Evolutionary conservation across 2,113 vertebrate species (phyloP).

Genomic region (Falcunculus frontatus): DNA sequence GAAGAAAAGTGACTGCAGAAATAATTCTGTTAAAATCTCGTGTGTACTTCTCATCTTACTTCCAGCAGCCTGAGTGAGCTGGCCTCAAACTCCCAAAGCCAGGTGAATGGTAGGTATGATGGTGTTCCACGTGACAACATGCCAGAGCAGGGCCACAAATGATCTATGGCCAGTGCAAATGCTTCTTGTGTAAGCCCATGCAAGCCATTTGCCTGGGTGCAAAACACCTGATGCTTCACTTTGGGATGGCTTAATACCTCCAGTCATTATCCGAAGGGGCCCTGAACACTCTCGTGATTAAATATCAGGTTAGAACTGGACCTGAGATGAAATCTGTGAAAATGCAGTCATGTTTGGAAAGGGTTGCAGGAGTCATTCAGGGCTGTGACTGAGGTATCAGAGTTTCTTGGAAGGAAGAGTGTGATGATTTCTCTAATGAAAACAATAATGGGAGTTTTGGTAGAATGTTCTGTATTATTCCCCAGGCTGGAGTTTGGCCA

Average conservation of each 20-base stretch:
- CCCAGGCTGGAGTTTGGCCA: neutral
- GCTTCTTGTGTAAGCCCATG: neutral
- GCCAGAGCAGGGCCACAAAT: neutral
- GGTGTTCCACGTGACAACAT: neutral
- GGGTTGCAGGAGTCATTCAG: neutral
- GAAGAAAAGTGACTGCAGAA: neutral
- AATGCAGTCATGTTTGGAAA: neutral
- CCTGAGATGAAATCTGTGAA: constrained; percentile 2
- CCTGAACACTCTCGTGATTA: neutral
- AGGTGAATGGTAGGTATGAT: accelerated
- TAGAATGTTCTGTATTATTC: neutral
- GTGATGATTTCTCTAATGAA: neutral
- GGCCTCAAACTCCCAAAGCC: neutral
- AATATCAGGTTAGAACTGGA: constrained; percentile 7
- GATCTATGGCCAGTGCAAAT: neutral
- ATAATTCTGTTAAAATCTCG: neutral
- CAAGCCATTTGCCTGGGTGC: neutral
- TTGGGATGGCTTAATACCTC: neutral
- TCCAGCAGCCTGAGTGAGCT: neutral
- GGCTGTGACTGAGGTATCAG: neutral
- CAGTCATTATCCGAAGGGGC: neutral
- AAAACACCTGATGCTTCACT: neutral
- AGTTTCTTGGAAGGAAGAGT: neutral
- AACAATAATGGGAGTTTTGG: neutral
- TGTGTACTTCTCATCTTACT: neutral